Base-by-base conservation (phyloP, 2,797 vertebrate species). In the Karalla daura region DNA sequence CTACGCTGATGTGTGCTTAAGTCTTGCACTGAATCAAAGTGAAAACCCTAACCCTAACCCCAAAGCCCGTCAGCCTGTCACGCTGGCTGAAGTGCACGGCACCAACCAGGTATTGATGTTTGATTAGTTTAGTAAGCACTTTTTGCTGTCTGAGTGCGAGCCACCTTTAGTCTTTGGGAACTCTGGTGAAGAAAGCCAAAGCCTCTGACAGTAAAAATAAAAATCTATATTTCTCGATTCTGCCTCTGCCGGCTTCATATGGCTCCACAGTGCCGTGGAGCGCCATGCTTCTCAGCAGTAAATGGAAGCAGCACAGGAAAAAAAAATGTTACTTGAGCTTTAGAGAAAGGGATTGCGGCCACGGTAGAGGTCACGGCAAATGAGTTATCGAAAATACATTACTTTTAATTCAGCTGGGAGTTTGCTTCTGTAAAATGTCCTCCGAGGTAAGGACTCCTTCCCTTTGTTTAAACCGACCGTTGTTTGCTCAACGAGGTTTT, bases 291-390 rank as follows among this genome's bases (percentile, higher is more conserved):
- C 18, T 13, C 7, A 4, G 30, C 21, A 33, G 20, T 72, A 55
- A 68, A 76, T 53, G 39, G 28, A 55, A 51, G 63, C n/a, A 69
- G 63, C 15, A 24, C 39, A 28, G 4, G 0, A 27, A 61, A 0
- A 27, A 61, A 54, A 75, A 80, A 64, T 74, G 70, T 35, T 51
- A 32, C 23, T 49, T 24, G 41, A 27, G 37, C 30, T 60, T 74
- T 11, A 37, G 36, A 7, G 35, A 69, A 66, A 63, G 5, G 23
- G 25, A 54, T 25, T 50, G 21, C 39, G 37, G 33, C 41, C 43
- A 45, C 18, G 24, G 51, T 17, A 69, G 55, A 77, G 70, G 74
- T 71, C 54, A 58, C 7, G 49, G 30, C 43, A 68, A 74, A 66
- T 30, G 24, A 63, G 56, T 61, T 60, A 51, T 52, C 2, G 0